Conservation (phyloP, 2,888 invertebrate species). For the Piscicola geometra region DNA sequence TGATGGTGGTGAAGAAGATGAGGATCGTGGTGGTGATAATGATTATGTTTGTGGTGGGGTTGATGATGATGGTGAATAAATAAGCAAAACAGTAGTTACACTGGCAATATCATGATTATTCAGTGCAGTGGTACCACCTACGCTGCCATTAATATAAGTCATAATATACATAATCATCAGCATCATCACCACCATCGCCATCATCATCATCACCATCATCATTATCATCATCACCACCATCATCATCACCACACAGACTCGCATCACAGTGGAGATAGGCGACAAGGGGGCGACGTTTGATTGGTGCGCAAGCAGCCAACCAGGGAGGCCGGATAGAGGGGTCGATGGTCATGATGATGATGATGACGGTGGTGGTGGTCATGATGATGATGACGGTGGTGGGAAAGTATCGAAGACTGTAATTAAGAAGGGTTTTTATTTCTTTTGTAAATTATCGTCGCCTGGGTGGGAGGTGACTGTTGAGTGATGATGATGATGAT, state of each 20-base stretch:
- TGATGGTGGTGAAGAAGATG: too few relatives aligned
- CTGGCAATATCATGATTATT: too few relatives aligned
- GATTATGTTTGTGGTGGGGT: too few relatives aligned
- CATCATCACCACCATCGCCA: constrained; percentile 1
- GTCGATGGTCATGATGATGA: too few relatives aligned
- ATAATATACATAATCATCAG: background rate
- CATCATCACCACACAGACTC: constrained; percentile 6
- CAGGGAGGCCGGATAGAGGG: background rate
- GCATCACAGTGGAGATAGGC: constrained; percentile 3
- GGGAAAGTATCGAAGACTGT: too few relatives aligned
- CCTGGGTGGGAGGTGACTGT: constrained; percentile 17
- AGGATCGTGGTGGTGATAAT: too few relatives aligned
- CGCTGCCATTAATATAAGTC: too few relatives aligned
- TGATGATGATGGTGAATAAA: too few relatives aligned
- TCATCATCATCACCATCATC: constrained; percentile 12
- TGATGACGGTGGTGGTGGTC: too few relatives aligned
- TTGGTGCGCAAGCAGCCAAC: background rate
- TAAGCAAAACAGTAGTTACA: too few relatives aligned
- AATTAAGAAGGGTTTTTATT: background rate
- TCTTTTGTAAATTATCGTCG: background rate
- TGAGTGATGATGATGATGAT: constrained; percentile 16
- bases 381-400: too few relatives aligned
- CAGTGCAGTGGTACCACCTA: too few relatives aligned
- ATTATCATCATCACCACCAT: constrained; percentile 16
- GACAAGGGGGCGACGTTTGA: constrained; percentile 17